These are phyloP conservation scores for Muntiacus reevesi DNA, from an alignment of 2,113 vertebrate genomes.

Conservation along the genomic window DNA sequence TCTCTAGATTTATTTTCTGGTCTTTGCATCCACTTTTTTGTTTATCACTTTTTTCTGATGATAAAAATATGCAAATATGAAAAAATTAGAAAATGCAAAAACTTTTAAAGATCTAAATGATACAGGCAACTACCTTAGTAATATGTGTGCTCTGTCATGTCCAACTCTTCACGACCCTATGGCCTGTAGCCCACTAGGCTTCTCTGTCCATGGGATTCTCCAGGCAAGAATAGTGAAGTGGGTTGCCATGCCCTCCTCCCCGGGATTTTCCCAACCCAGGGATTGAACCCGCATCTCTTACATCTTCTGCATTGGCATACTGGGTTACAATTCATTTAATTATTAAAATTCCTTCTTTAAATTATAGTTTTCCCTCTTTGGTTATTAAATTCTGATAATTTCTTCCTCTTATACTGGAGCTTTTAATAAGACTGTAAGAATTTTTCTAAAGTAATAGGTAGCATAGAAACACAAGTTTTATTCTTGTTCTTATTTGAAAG, in stretches of 20 bases:
- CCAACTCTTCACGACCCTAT: not conserved
- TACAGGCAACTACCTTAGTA: not conserved
- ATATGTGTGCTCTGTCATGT: not conserved
- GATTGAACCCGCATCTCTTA: not conserved
- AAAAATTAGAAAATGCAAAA: constrained; percentile 35
- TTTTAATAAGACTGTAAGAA: not conserved
- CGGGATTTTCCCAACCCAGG: not conserved
- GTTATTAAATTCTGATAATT: constrained; percentile 12
- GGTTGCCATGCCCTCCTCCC: not conserved
- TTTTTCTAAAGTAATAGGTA: not conserved
- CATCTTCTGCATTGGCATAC: not conserved
- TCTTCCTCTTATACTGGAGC: not conserved
- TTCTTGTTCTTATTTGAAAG: not conserved
- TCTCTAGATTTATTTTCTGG: constrained; percentile 5
- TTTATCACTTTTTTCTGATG: not conserved
- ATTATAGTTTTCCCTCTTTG: not conserved
- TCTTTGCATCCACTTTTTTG: not conserved
- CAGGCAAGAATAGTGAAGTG: not conserved
- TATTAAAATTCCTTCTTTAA: not conserved
- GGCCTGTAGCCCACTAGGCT: not conserved
- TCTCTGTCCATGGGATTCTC: not conserved
- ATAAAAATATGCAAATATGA: not conserved
- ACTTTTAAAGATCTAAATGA: not conserved
- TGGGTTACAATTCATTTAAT: not conserved
- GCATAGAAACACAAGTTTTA: not conserved